A percentile compares a stretch with the other conserved stretches of the same genome.
Evolutionary conservation across 2,888 invertebrate species (phyloP).

Genomic region (Parthenolecanium corni): DNA sequence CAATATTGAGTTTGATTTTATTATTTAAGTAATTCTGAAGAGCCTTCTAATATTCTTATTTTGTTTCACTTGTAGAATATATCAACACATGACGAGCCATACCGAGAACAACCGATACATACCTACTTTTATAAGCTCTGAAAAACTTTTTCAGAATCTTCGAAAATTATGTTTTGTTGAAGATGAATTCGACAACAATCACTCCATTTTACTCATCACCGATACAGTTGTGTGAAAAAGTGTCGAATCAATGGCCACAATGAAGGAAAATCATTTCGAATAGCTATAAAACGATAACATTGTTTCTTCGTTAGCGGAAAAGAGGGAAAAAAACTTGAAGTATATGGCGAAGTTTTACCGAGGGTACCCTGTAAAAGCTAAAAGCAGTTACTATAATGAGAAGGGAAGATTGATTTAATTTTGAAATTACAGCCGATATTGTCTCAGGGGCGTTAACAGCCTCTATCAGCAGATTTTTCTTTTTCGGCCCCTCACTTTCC

Average conservation of each 20-base stretch:
- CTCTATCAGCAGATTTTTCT: conserved; percentile 22
- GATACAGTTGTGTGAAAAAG: neutral
- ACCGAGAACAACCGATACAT: too few relatives aligned
- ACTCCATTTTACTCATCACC: neutral
- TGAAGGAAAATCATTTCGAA: neutral
- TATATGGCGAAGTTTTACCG: neutral
- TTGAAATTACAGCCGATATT: conserved; percentile 24
- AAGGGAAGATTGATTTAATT: conserved; percentile 27
- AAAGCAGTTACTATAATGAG: conserved; percentile 24
- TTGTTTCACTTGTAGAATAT: too few relatives aligned
- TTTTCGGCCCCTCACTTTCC: neutral
- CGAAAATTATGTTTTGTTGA: too few relatives aligned
- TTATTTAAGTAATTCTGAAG: too few relatives aligned
- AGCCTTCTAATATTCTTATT: too few relatives aligned
- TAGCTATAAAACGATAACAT: neutral
- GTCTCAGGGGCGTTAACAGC: conserved; percentile 23
- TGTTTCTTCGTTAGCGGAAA: too few relatives aligned
- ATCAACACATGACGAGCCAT: too few relatives aligned
- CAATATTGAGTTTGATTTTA: too few relatives aligned
- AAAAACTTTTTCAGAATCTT: too few relatives aligned
- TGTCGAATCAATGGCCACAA: neutral
- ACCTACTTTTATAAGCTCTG: too few relatives aligned
- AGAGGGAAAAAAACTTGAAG: too few relatives aligned
- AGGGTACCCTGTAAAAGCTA: conserved; percentile 1
- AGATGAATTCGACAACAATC: too few relatives aligned